These are phyloP conservation scores for Lampropteryx suffumata DNA, from an alignment of 2,888 invertebrate genomes.

Conservation along the genomic window DNA sequence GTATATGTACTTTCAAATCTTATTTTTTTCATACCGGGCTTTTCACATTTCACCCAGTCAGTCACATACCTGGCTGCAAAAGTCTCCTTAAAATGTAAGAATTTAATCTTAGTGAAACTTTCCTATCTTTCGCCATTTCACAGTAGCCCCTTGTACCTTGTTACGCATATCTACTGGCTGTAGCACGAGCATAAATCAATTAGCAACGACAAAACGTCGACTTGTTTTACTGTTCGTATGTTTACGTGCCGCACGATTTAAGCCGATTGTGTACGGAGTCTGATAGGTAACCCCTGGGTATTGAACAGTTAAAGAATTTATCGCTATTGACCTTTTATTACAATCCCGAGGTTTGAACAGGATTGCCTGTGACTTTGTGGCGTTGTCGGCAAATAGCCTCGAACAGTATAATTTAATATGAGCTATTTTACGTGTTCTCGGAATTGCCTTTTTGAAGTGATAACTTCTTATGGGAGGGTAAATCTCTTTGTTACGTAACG, in stretches of 20 bases:
- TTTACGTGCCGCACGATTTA: conserved; percentile 26
- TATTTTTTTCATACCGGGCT: too few relatives aligned
- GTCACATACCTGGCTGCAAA: too few relatives aligned
- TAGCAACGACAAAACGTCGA: conserved; percentile 52
- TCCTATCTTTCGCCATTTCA: not conserved
- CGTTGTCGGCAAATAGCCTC: conserved; percentile 7
- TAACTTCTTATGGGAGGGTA: too few relatives aligned
- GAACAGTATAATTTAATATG: conserved; percentile 11
- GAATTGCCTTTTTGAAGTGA: not conserved
- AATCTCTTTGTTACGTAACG: too few relatives aligned
- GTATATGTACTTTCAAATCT: too few relatives aligned
- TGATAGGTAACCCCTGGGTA: conserved; percentile 23
- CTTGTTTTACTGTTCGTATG: conserved; percentile 47
- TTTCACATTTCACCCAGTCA: too few relatives aligned
- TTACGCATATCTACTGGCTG: conserved; percentile 35
- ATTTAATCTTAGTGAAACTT: too few relatives aligned
- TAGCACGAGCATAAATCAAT: conserved; percentile 55
- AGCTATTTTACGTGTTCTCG: not conserved
- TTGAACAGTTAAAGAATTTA: conserved; percentile 24
- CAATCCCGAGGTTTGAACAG: conserved; percentile 4
- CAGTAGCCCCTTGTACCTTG: conserved; percentile 4
- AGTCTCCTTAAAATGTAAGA: too few relatives aligned
- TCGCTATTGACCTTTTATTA: conserved; percentile 24
- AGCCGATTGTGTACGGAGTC: conserved; percentile 9
- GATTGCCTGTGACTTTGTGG: conserved; percentile 13